Conservation (phyloP, 2,113 vertebrate genomes). For the Corvus hawaiiensis region DNA sequence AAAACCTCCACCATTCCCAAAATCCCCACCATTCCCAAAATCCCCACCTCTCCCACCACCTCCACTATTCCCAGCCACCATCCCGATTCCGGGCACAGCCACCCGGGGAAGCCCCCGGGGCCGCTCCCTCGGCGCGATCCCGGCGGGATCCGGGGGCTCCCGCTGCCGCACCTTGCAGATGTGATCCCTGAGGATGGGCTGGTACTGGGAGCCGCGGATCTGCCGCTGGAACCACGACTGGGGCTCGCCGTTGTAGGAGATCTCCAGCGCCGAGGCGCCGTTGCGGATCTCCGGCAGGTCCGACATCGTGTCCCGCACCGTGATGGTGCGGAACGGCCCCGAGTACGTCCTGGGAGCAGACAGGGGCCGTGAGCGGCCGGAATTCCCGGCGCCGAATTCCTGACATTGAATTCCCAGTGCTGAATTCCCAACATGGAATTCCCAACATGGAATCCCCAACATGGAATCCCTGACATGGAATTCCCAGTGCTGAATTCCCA, state of each 20-base stretch:
- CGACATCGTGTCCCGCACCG: conserved; percentile 93
- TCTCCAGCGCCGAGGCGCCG: conserved; percentile 85
- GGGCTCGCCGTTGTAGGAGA: conserved; percentile 93
- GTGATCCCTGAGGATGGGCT: conserved; percentile 96
- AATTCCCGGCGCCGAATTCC: neutral
- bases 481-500: fast-evolving
- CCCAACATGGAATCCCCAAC: fast-evolving
- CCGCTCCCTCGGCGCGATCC: neutral
- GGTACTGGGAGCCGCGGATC: conserved; percentile 91
- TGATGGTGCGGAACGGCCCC: conserved; percentile 92
- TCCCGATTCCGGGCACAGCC: fast-evolving
- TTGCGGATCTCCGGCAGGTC: conserved; percentile 95
- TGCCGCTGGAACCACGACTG: conserved; percentile 99
- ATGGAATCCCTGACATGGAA: fast-evolving
- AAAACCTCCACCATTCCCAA: too few relatives aligned
- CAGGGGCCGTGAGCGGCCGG: fast-evolving
- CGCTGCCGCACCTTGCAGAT: conserved; percentile 85
- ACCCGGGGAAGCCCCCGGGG: neutral
- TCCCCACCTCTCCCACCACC: neutral
- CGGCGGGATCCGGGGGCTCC: fast-evolving
- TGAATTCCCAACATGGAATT: fast-evolving
- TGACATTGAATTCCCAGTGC: fast-evolving
- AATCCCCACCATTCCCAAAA: neutral
- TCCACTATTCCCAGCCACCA: neutral
- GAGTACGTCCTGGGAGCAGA: conserved; percentile 79